Evolutionary conservation across 2,888 invertebrate genomes (phyloP).

Genomic region (Chrysomela aeneicollis): DNA sequence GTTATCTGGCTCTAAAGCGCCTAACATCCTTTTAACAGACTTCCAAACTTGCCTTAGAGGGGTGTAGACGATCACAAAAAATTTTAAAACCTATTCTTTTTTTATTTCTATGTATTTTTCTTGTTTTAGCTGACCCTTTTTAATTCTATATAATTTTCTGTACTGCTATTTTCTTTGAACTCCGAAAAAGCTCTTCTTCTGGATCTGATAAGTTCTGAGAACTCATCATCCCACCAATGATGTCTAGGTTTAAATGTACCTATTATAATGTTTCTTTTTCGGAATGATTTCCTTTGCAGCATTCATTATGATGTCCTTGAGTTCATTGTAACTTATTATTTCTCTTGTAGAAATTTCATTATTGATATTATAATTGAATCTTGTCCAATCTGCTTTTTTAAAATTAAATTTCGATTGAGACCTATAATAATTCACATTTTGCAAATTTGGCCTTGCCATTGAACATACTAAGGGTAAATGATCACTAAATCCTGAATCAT

Average conservation of each 20-base stretch:
- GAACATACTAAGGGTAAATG: too few relatives aligned
- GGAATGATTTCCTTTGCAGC: neutral
- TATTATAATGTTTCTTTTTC: neutral
- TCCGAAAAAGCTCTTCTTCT: neutral
- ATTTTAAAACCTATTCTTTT: neutral
- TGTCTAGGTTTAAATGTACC: conserved; percentile 4
- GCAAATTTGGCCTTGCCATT: neutral
- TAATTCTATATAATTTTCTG: neutral
- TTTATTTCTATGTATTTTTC: neutral
- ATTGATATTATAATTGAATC: too few relatives aligned
- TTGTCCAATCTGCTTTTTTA: conserved; percentile 1
- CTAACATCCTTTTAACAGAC: neutral
- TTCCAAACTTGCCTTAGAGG: neutral
- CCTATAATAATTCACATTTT: neutral
- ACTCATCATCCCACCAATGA: neutral
- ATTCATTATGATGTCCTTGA: neutral
- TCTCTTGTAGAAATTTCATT: too few relatives aligned
- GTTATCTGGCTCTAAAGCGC: neutral
- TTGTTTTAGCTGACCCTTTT: neutral
- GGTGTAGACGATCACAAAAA: neutral
- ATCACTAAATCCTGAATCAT: neutral
- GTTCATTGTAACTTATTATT: neutral
- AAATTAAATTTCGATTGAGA: neutral
- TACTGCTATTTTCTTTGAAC: neutral
- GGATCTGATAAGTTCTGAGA: neutral